A percentile compares a stretch with the other conserved stretches of the same genome.
phyloP scores from a whole-genome alignment of 2,888 invertebrate genomes.

The Hanleya hanleyi region DNA sequence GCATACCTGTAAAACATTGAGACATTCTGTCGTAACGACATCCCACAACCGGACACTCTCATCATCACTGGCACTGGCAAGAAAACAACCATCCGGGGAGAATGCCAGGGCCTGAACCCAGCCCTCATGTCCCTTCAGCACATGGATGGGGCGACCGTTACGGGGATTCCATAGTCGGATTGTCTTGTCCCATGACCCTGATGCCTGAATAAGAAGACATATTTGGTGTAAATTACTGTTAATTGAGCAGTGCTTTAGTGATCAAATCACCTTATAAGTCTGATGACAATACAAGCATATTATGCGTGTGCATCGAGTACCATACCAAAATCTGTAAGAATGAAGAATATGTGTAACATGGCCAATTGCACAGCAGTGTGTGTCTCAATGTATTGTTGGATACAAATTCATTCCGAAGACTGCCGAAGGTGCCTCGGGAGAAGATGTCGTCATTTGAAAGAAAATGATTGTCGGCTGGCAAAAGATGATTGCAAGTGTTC shows the following conservation, averaged over 20 bases:
- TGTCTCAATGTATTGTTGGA: too few relatives aligned
- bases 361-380: too few relatives aligned
- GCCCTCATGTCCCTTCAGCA: conserved; percentile 58
- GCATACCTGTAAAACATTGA: conserved; percentile 62
- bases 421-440: too few relatives aligned
- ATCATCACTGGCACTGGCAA: conserved; percentile 70
- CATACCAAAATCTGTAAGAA: too few relatives aligned
- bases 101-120: conserved; percentile 71
- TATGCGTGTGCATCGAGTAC: background rate
- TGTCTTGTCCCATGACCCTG: conserved; percentile 71
- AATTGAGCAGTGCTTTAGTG: background rate
- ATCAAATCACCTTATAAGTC: background rate
- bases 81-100: conserved; percentile 65
- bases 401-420: too few relatives aligned
- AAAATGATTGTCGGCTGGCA: too few relatives aligned
- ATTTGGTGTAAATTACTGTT: background rate
- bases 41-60: conserved; percentile 70
- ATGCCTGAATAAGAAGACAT: conserved; percentile 54
- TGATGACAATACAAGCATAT: background rate
- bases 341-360: too few relatives aligned
- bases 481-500: too few relatives aligned
- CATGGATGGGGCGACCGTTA: conserved; percentile 53
- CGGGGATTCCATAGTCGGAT: conserved; percentile 69
- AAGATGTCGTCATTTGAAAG: too few relatives aligned
- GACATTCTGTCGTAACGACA: conserved; percentile 63